Percentiles rank a stretch among this genome's conserved stretches.
These are phyloP conservation scores for Chloroclystis v-ata DNA, from an alignment of 2,888 invertebrate species.

Conservation along the genomic window DNA sequence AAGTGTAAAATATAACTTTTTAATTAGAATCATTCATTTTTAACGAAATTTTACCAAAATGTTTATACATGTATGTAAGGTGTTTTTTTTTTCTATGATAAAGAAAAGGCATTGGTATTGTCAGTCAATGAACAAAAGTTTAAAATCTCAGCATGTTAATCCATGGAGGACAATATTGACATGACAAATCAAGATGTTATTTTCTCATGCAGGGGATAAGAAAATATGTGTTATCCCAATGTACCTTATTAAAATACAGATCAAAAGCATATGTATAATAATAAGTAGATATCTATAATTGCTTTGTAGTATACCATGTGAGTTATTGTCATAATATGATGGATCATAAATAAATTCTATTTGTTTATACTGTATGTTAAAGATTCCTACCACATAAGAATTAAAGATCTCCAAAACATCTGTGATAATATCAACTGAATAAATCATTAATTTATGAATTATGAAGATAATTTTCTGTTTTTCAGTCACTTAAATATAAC, in stretches of 20 bases:
- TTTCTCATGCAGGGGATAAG: not conserved
- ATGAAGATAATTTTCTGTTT: slow-evolving; percentile 41
- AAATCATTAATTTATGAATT: slow-evolving; percentile 70
- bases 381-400: slow-evolving; percentile 68
- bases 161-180: no score
- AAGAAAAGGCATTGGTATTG: no score
- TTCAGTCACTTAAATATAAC: no score
- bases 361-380: slow-evolving; percentile 36
- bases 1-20: no score
- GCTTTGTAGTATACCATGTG: slow-evolving; percentile 26
- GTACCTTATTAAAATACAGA: slow-evolving; percentile 1
- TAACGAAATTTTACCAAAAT: no score
- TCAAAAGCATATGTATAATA: slow-evolving; percentile 1
- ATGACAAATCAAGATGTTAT: no score
- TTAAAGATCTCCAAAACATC: slow-evolving; percentile 75
- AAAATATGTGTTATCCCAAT: not conserved
- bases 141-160: no score
- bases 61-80: no score
- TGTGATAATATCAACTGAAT: slow-evolving; percentile 75
- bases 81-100: no score
- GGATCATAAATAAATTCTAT: slow-evolving; percentile 41
- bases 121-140: no score
- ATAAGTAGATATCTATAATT: slow-evolving; percentile 15
- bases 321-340: slow-evolving; percentile 40
- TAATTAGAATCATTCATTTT: no score